A percentile compares a stretch with the other conserved stretches of the same genome.
These are phyloP conservation scores for Diaphora mendica DNA, from an alignment of 2,888 invertebrate species.

Conservation along the genomic window DNA sequence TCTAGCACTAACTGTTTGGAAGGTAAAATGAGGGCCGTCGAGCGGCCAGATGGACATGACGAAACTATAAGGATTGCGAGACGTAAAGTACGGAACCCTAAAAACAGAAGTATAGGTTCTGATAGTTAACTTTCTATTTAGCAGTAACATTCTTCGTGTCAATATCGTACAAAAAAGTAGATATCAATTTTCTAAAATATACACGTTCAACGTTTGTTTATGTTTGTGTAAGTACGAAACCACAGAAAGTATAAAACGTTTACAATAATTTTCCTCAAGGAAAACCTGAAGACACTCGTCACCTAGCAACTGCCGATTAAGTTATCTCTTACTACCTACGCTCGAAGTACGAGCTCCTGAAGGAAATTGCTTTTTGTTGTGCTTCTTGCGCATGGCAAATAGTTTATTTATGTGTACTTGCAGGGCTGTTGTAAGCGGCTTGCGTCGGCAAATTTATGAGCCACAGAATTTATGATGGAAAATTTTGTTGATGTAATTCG, in stretches of 20 bases:
- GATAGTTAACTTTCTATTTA: no score
- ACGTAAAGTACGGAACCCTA: no score
- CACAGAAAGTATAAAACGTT: not conserved
- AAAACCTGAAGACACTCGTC: constrained; percentile 10
- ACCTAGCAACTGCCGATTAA: constrained; percentile 16
- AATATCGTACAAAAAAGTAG: no score
- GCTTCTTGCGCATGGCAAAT: constrained; percentile 24
- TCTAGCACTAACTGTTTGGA: no score
- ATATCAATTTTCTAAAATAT: no score
- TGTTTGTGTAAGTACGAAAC: not conserved
- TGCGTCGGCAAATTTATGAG: constrained; percentile 15
- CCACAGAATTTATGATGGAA: not conserved
- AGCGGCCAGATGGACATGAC: no score
- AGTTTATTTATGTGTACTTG: constrained; percentile 20
- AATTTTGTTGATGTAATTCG: not conserved
- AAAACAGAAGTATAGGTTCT: no score
- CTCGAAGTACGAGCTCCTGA: not conserved
- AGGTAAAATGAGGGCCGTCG: no score
- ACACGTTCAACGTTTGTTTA: not conserved
- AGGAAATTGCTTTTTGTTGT: constrained; percentile 35
- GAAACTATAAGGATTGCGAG: no score
- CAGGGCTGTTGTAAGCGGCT: constrained; percentile 7
- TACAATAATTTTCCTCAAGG: constrained; percentile 8
- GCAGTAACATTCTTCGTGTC: no score
- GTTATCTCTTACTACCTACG: constrained; percentile 15